These are phyloP conservation scores for Craniophora ligustri DNA, from an alignment of 2,888 invertebrate species.

Conservation along the genomic window DNA sequence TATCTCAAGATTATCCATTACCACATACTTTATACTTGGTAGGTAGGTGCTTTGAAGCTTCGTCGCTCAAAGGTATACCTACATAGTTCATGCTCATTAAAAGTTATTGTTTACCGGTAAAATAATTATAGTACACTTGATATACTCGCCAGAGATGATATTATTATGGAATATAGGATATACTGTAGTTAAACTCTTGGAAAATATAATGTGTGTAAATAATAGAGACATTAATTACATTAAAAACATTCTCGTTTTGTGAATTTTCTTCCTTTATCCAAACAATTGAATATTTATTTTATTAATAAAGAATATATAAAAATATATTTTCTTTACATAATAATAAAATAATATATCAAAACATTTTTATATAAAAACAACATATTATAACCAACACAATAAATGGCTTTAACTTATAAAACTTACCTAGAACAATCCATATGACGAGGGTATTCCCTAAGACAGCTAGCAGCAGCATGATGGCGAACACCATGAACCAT, in stretches of 20 bases:
- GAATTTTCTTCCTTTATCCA: too few relatives aligned
- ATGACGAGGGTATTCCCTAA: constrained; percentile 96
- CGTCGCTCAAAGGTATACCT: neutral
- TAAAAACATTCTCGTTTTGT: too few relatives aligned
- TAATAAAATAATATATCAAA: too few relatives aligned
- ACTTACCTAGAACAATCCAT: constrained; percentile 96
- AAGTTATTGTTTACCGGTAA: neutral
- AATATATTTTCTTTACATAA: too few relatives aligned
- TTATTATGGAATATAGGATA: neutral
- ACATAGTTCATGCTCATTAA: too few relatives aligned
- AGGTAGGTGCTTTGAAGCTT: neutral
- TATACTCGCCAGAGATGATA: neutral
- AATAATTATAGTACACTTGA: constrained; percentile 20
- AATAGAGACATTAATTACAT: too few relatives aligned
- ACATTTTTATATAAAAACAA: too few relatives aligned
- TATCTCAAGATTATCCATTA: constrained; percentile 10
- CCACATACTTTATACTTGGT: neutral
- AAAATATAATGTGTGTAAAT: too few relatives aligned
- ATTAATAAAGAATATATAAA: too few relatives aligned
- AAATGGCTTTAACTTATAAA: neutral
- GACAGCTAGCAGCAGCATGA: constrained; percentile 93
- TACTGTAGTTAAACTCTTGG: too few relatives aligned
- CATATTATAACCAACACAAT: too few relatives aligned
- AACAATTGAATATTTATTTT: too few relatives aligned
- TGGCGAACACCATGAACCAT: constrained; percentile 92